Evolutionary conservation across 2,888 invertebrate species (phyloP), one percentile per base, ranked within the genome.

Genomic region (Limnephilus marmoratus): DNA sequence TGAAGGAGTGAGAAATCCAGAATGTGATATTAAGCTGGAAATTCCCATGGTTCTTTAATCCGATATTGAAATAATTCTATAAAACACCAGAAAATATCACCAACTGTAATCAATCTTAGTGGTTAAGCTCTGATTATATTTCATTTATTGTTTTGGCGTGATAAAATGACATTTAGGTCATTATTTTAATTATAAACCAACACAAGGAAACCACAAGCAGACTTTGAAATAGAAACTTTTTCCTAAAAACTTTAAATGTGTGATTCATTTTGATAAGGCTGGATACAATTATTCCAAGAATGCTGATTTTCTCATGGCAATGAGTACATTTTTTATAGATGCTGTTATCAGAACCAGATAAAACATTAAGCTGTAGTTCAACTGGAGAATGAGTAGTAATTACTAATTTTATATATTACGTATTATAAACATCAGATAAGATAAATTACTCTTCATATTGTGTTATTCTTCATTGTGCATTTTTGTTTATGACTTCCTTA

Each of bases 81-180:
- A 68, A 68, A 68, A 24, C 24, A 24, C 68, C 68, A 68, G 24
- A 68, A 68, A 68, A 68, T 68, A n/a, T 68, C 68, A n/a, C 68
- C 68, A 18, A 53, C 18, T 53, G 53, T 53, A 49, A 24, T 68
- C 68, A 68, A 68, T 68, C 68, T 68, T 68, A 9, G 68, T 24
- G 68, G 68, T 68, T 68, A 68, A 68, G 68, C n/a, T 68, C 68
- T 68, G 68, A 68, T 68, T 68, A 68, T 68, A 68, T 68, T 68
- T n/a, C 68, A 68, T 24, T 68, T n/a, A n/a, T 68, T 24, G 68
- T 68, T 68, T 18, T 24, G n/a, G 68, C 68, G n/a, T 68, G 68
- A 11, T 68, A 68, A 68, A 24, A 68, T 24, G 68, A 5, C 68
- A 68, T n/a, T 68, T 24, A 68, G 24, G 68, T 68, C 24, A 68